A percentile compares a stretch with the other conserved stretches of the same genome.
phyloP scores from a whole-genome alignment of 1,140 invertebrate species.

The Drosophila sproati region DNA sequence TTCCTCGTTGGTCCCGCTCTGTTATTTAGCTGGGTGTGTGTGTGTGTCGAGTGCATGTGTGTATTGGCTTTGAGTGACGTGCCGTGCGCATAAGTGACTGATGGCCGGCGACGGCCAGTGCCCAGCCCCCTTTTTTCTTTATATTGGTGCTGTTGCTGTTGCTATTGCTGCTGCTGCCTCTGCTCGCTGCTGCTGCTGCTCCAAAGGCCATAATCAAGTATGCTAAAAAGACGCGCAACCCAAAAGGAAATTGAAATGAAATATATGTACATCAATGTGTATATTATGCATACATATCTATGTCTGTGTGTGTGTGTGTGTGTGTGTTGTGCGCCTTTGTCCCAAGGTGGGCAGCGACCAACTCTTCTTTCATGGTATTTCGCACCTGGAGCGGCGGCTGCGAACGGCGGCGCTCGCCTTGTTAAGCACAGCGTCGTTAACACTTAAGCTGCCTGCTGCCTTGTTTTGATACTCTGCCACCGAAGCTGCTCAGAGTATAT shows the following conservation, averaged over 20 bases:
- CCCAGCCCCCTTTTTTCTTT: slow-evolving; percentile 57
- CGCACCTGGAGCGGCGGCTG: slow-evolving; percentile 74
- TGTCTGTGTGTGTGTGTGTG: slow-evolving; percentile 13
- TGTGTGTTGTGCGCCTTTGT: slow-evolving; percentile 9
- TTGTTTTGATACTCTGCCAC: background rate
- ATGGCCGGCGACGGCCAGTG: slow-evolving; percentile 76
- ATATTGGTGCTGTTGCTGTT: slow-evolving; percentile 13
- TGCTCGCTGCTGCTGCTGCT: slow-evolving; percentile 29
- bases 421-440: slow-evolving; percentile 79
- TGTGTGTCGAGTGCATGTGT: slow-evolving; percentile 16
- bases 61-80: slow-evolving; percentile 71
- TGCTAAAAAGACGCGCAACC: slow-evolving; percentile 80
- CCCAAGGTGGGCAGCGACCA: slow-evolving; percentile 29
- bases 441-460: slow-evolving; percentile 52
- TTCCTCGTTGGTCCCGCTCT: slow-evolving; percentile 57
- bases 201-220: slow-evolving; percentile 82
- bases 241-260: slow-evolving; percentile 82
- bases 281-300: slow-evolving; percentile 30
- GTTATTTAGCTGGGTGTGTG: slow-evolving; percentile 68
- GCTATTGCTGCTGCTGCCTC: slow-evolving; percentile 26
- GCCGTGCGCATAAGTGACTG: slow-evolving; percentile 79
- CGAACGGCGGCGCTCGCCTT: slow-evolving; percentile 69
- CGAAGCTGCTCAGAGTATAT: too few relatives aligned
- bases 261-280: slow-evolving; percentile 63
- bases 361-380: slow-evolving; percentile 76